Evolutionary conservation across 2,888 invertebrate genomes (phyloP).

Genomic region (Andrena trimmerana): DNA sequence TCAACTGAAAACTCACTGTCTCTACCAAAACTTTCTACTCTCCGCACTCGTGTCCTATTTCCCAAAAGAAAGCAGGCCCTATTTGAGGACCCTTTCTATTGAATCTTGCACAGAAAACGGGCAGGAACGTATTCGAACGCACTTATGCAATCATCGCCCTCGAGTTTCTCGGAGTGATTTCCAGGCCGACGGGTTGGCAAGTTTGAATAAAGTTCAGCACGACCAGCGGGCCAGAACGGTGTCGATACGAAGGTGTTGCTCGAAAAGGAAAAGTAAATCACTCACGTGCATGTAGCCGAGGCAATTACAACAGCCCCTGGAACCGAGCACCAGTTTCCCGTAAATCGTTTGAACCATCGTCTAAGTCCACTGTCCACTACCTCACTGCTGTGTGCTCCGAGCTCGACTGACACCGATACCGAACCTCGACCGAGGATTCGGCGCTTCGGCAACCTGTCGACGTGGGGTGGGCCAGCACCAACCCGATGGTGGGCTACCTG

Average conservation of each 20-base stretch:
- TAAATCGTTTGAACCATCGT: not conserved
- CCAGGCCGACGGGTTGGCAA: constrained; percentile 16
- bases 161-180: constrained; percentile 47
- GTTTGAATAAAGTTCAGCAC: constrained; percentile 49
- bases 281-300: constrained; percentile 30
- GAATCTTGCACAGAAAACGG: no score
- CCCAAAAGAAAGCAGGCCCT: no score
- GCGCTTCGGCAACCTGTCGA: constrained; percentile 14
- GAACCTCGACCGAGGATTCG: not conserved
- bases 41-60: no score
- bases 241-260: constrained; percentile 39
- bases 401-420: constrained; percentile 35
- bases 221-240: constrained; percentile 55
- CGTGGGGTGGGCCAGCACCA: not conserved
- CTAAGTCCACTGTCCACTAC: not conserved
- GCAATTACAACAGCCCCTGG: not conserved
- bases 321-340: not conserved
- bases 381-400: not conserved
- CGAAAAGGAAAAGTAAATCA: constrained; percentile 47
- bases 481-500: constrained; percentile 20
- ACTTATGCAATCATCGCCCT: constrained; percentile 45
- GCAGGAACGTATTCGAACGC: constrained; percentile 8
- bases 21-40: no score
- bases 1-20: no score
- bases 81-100: no score